phyloP scores from a whole-genome alignment of 2,113 vertebrate species.

The Triplophysa rosa region DNA sequence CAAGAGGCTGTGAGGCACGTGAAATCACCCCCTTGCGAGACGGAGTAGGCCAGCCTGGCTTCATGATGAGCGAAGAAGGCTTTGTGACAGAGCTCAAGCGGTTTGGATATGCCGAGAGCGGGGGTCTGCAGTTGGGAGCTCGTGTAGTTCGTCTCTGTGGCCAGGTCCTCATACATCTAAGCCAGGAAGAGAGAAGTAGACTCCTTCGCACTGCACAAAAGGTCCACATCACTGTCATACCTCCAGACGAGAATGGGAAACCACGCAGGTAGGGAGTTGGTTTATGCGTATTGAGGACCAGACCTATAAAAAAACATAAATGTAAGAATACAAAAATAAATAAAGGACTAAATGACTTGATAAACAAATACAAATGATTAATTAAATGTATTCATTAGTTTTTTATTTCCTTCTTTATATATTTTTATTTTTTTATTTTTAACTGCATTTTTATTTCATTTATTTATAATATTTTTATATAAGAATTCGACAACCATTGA shows the following conservation, averaged over 20 bases:
- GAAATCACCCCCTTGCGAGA: constrained; percentile 85
- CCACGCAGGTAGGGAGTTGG: constrained; percentile 78
- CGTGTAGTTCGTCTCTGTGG: constrained; percentile 85
- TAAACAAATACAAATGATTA: too few species aligned
- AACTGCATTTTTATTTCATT: too few species aligned
- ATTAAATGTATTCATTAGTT: too few species aligned
- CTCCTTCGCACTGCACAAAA: constrained; percentile 82
- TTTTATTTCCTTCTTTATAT: too few species aligned
- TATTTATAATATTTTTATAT: too few species aligned
- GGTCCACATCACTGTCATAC: constrained; percentile 88
- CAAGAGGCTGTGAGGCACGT: constrained; percentile 84
- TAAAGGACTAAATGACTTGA: too few species aligned
- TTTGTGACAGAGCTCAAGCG: constrained; percentile 87
- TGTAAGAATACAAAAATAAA: background rate
- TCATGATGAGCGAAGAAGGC: constrained; percentile 84
- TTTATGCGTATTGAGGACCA: background rate
- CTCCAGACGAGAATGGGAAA: constrained; percentile 85
- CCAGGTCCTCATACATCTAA: constrained; percentile 77
- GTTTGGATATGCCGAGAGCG: constrained; percentile 86
- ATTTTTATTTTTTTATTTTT: too few species aligned
- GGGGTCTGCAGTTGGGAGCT: constrained; percentile 82
- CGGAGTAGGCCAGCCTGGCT: constrained; percentile 84
- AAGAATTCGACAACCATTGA: too few species aligned
- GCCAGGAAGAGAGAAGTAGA: constrained; percentile 70
- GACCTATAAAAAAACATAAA: background rate